phyloP scores from a whole-genome alignment of 2,888 invertebrate species.

The Seira musarum region DNA sequence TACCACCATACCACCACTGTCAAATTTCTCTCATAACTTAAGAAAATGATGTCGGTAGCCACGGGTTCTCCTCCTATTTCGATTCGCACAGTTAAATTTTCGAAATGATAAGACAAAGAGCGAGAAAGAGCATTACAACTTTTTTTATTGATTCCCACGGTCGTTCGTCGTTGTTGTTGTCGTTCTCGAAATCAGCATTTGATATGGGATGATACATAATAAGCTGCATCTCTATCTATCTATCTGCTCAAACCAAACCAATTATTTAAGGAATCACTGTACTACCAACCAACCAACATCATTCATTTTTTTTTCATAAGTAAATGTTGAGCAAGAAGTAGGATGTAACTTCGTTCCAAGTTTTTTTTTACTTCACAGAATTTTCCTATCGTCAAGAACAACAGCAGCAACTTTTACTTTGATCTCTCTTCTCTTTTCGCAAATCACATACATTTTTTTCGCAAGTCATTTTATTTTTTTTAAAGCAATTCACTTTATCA shows the following conservation, averaged over 20 bases:
- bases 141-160: conserved; percentile 51
- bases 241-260: no score
- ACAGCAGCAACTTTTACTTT: conserved; percentile 4
- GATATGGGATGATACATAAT: no score
- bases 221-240: no score
- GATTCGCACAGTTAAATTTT: no score
- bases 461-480: background rate
- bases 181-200: background rate
- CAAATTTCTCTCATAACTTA: no score
- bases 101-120: no score
- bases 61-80: no score
- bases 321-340: background rate
- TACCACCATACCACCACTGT: no score
- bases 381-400: background rate
- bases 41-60: no score
- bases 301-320: background rate
- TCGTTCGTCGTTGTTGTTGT: conserved; percentile 14
- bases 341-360: conserved; percentile 3
- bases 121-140: no score
- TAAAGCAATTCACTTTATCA: background rate
- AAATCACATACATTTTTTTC: background rate
- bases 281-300: no score
- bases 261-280: no score
- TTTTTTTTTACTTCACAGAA: background rate
- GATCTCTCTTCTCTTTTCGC: conserved; percentile 2